Base-by-base conservation (phyloP, 2,113 vertebrate genomes). In the Peromyscus polionotus region DNA sequence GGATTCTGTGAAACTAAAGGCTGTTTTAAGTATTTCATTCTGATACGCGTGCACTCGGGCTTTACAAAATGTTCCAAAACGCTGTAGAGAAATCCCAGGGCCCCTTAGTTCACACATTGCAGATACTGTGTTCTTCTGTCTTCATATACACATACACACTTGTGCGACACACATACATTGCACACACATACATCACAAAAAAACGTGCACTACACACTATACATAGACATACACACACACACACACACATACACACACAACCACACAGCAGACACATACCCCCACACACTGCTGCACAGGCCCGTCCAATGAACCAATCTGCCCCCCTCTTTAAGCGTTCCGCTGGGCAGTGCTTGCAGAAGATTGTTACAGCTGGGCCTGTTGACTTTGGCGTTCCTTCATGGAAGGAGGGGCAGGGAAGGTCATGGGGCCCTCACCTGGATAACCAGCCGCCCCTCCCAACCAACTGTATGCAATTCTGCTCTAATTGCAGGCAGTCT, bases 61-160 rank as follows among this genome's bases (percentile, higher is more conserved):
- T 14, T 9, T 31, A 10, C 0, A 48, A 80, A 10, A 48, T 73
- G 13, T 4, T 28, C 17, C 12, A 10, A 70, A 26, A 13, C 0
- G 19, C 22, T 10, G 1, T 16, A 16, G 42, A 65, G 48, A 33
- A 70, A 57, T 67, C 36, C 61, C 2, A 39, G 75, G 17, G 13
- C 11, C 9, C 24, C 54, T 13, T 54, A 59, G 22, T 39, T 45
- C 73, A 33, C 4, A 42, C 3, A 2, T 24, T 42, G 2, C 79
- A 33, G 7, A n/a, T 4, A 1, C 36, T 39, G 6, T 26, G 48
- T 17, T 68, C 51, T 67, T 68, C 61, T 61, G 12, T 42, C 87
- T 75, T 73, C 57, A 63, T 20, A 51, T 9, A n/a, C 9, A n/a
- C 14, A 70, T n/a, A 20, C 39, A 84, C 16, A 65, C 39, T 7